Evolutionary conservation across 2,888 invertebrate species (phyloP).

Genomic region (Pharmacophagus antenor): DNA sequence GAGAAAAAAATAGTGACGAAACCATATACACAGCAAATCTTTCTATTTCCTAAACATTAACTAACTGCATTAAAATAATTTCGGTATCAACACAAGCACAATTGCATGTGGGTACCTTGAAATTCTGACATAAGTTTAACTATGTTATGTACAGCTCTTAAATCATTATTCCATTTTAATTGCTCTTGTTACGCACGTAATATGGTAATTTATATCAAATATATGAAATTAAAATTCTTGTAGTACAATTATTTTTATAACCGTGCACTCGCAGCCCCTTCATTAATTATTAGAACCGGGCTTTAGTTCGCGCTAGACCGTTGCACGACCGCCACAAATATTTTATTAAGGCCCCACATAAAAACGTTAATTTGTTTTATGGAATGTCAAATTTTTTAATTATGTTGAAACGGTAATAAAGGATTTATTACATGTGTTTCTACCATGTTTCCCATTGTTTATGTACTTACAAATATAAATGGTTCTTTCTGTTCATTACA

Average conservation of each 20-base stretch:
- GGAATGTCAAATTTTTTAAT: conserved; percentile 24
- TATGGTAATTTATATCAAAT: conserved; percentile 23
- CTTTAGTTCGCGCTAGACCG: conserved; percentile 14
- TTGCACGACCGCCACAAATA: conserved; percentile 17
- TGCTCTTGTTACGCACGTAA: conserved; percentile 25
- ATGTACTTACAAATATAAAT: neutral
- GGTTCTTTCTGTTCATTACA: neutral
- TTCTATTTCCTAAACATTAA: no score
- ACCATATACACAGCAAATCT: no score
- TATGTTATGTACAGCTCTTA: neutral
- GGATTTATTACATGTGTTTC: conserved; percentile 6
- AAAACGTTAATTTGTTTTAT: conserved; percentile 19
- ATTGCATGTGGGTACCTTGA: neutral
- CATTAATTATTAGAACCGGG: conserved; percentile 24
- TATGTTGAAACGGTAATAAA: conserved; percentile 15
- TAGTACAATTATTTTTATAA: conserved; percentile 27
- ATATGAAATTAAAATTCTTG: conserved; percentile 28
- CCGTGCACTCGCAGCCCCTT: conserved; percentile 12
- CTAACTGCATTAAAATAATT: no score
- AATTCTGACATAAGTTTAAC: neutral
- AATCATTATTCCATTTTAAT: conserved; percentile 22
- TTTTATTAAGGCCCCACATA: conserved; percentile 21
- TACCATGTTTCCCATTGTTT: conserved; percentile 6
- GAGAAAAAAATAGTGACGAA: no score
- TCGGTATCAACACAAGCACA: no score